Evolutionary conservation across 2,888 invertebrate species (phyloP), one percentile per base, ranked within the genome.

Genomic region (Platynereis dumerilii): DNA sequence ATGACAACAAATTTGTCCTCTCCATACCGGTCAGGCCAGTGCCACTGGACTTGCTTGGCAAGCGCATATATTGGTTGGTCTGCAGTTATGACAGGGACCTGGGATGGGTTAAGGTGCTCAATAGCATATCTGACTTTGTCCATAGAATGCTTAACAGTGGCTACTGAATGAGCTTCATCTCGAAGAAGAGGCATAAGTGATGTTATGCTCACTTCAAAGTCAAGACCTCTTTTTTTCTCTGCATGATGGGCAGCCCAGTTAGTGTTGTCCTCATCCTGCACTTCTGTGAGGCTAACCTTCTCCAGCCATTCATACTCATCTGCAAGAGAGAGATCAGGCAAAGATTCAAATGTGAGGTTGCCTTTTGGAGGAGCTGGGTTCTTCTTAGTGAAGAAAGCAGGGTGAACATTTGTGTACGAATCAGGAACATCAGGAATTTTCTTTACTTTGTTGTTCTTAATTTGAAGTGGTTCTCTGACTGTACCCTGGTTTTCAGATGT

Each of bases 1-100:
- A 78, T 73, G 2, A 78, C 65, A 17, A 78, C 67, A 60, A 72
- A 69, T 27, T 69, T 67, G 12, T 74, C 65, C 60, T 79, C 76
- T 5, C 76, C 76, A 66, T 72, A 70, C n/a, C 24, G 20, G 1
- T 77, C 67, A 12, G 75, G 77, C 67, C 70, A 76, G 7, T 67
- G 57, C 76, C 77, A 77, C 67, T 79, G 78, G 0, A 76, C 67
- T 39, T 74, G 69, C 48, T 78, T 80, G n/a, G 71, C 73, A 7
- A 77, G 10, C 15, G 76, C 72, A 66, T 66, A 77, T 0, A 79
- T 29, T 29, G 74, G 77, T 65, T 74, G 72, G 64, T 78, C 78
- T 15, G 58, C 48, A 26, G 72, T 58, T 2, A 78, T 60, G 7
- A 76, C 76, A 17, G 76, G 72, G 15, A 63, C 58, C 61, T 78